Base-by-base conservation (phyloP, 2,113 vertebrate genomes). In the Hippolais icterina region DNA sequence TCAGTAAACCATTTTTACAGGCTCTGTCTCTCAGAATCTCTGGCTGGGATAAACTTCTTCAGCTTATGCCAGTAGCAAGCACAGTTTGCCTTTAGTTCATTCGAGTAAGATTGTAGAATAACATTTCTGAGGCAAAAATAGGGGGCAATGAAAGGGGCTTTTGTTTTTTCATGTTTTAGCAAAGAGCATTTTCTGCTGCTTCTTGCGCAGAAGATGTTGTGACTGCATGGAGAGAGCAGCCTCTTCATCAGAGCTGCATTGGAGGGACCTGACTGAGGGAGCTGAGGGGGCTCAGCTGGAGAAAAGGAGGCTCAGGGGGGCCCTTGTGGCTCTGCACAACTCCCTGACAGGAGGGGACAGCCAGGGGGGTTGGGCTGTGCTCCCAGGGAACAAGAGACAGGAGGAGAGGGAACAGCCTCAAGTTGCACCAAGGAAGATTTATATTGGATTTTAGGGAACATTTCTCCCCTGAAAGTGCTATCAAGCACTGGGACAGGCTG, bases 1-100 rank as follows among this genome's bases (percentile, higher is more conserved):
- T 94, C 87, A 86, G 77, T 89, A 90, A 78, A 70, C 29, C 65
- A 83, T 61, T 93, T 81, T 87, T 90, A 61, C 65, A 49, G 72
- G 12, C 41, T 75, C 50, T 84, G 64, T 57, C 87, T 97, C 71
- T 86, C 68, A 90, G 65, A 90, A 84, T 79, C 49, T 94, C 65
- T 86, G 84, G 2, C 56, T 89, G 25, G 42, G 87, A 15, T 71
- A 83, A 91, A 87, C 3, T 22, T 83, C 39, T 92, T 90, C 35
- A 91, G 8, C 47, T 84, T 79, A 25, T 20, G n/a, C 8, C 76
- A 83, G 41, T 27, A 91, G 69, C 57, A 96, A 96, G 15, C 4
- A 59, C 8, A 3, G 75, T 91, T 60, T 56, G 60, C 33, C 18
- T 90, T 82, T 35, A 7, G 24, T 78, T 83, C 44, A 81, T 85